Evolutionary conservation across 1,140 invertebrate species (phyloP), one percentile per base, ranked within the genome.

Genomic region (Aphelenchoides fujianensis): DNA sequence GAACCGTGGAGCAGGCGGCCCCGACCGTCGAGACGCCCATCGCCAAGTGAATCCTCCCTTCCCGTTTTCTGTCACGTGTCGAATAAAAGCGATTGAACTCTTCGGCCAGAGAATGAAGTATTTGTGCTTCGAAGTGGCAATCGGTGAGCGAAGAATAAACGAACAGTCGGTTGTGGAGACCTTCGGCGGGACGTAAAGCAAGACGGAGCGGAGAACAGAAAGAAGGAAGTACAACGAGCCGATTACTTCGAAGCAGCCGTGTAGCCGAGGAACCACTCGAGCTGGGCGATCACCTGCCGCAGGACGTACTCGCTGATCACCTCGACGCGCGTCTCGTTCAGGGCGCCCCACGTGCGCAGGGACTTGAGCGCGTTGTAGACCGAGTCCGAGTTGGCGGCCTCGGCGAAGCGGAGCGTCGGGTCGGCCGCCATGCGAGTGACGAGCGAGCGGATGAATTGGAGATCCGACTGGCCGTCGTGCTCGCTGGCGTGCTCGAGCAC

Each of bases 351-450:
- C 3, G 37, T 23, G 55, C 72, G 31, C 9, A 73, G 57, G 0
- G 59, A 3, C 31, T 74, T 75, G 1, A 73, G 19, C 12, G 36
- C 27, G 28, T 73, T 73, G 73, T 74, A 74, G 3, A 75, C 52
- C 1, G 74, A 77, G 35, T 75, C 74, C 9, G 74, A 76, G 28
- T 75, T 75, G 19, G 36, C 31, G 3, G 74, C 74, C 48, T 75
- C 74, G 27, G 19, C n/a, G n/a, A 76, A 71, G 7, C 31, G 27
- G 72, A 41, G 27, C 63, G n/a, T 71, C 9, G 48, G 19, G 19
- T 23, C 31, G 16, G 70, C 16, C 19, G 35, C 16, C 27, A 71
- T 75, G 59, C 27, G 28, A 72, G 28, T 9, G n/a, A 74, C n/a
- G 3, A 72, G 35, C 36, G 23, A 36, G 5, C 41, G 23, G 3